These are phyloP conservation scores for Altica lythri DNA, from an alignment of 2,888 invertebrate species.

Conservation along the genomic window DNA sequence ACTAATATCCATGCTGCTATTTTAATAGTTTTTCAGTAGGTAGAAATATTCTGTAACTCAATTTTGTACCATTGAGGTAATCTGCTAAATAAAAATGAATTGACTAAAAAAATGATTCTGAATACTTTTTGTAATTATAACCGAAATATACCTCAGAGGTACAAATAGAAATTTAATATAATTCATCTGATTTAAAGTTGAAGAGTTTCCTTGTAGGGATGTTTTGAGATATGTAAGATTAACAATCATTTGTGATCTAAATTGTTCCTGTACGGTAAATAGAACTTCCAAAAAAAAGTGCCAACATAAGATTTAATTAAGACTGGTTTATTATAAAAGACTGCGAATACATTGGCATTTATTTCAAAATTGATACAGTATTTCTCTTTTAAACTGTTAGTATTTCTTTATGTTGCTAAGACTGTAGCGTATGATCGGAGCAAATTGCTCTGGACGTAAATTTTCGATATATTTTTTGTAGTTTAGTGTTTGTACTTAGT, in stretches of 20 bases:
- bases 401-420: constrained; percentile 18
- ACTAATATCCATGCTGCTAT: too few species aligned
- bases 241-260: constrained; percentile 31
- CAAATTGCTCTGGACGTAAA: background rate
- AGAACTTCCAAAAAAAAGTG: constrained; percentile 38
- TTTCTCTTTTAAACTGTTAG: constrained; percentile 4
- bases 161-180: too few species aligned
- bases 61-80: background rate
- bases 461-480: constrained; percentile 6
- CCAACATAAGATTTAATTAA: constrained; percentile 36
- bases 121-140: too few species aligned
- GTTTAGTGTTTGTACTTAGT: constrained; percentile 23
- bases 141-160: too few species aligned
- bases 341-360: constrained; percentile 32
- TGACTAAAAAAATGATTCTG: background rate
- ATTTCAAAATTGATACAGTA: constrained; percentile 10
- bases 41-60: background rate
- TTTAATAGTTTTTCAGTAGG: background rate
- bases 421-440: constrained; percentile 11
- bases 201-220: background rate
- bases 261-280: constrained; percentile 34
- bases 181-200: background rate
- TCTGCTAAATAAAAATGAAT: background rate
- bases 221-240: background rate
- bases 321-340: constrained; percentile 36